These are phyloP conservation scores for Xanthorhoe spadicearia DNA, from an alignment of 2,888 invertebrate genomes.

Conservation along the genomic window DNA sequence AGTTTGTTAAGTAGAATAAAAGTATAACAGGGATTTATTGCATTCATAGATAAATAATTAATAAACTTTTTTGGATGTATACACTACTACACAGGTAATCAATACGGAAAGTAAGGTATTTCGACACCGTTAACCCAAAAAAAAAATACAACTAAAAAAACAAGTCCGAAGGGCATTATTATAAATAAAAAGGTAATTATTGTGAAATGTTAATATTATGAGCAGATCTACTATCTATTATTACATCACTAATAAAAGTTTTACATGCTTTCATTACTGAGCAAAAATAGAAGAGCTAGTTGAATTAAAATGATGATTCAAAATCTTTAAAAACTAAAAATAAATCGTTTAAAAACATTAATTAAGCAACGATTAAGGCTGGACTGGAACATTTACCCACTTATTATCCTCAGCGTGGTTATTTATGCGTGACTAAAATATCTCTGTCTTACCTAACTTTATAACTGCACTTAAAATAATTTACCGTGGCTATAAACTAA, in stretches of 20 bases:
- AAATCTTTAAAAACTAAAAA: conserved; percentile 7
- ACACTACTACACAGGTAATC: too few relatives aligned
- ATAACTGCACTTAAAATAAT: conserved; percentile 27
- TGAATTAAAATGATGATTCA: conserved; percentile 17
- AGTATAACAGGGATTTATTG: too few relatives aligned
- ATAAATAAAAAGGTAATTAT: background rate
- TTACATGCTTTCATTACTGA: conserved; percentile 14
- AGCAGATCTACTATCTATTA: conserved; percentile 2
- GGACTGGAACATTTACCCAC: conserved; percentile 11
- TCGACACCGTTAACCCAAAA: too few relatives aligned
- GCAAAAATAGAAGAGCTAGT: conserved; percentile 8
- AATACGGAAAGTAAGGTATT: too few relatives aligned
- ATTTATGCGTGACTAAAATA: conserved; percentile 19
- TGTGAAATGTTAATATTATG: conserved; percentile 1
- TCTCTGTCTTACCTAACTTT: conserved; percentile 10
- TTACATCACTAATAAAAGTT: conserved; percentile 8
- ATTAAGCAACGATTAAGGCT: conserved; percentile 22
- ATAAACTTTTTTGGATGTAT: too few relatives aligned
- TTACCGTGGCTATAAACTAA: conserved; percentile 28
- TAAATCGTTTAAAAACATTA: conserved; percentile 15
- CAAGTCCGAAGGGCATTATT: too few relatives aligned
- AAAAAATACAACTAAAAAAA: too few relatives aligned
- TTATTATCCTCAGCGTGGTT: conserved; percentile 17
- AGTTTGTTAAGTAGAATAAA: too few relatives aligned
- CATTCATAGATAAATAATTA: too few relatives aligned